Evolutionary conservation across 2,888 invertebrate genomes (phyloP).

Genomic region (Acholoe squamosa): DNA sequence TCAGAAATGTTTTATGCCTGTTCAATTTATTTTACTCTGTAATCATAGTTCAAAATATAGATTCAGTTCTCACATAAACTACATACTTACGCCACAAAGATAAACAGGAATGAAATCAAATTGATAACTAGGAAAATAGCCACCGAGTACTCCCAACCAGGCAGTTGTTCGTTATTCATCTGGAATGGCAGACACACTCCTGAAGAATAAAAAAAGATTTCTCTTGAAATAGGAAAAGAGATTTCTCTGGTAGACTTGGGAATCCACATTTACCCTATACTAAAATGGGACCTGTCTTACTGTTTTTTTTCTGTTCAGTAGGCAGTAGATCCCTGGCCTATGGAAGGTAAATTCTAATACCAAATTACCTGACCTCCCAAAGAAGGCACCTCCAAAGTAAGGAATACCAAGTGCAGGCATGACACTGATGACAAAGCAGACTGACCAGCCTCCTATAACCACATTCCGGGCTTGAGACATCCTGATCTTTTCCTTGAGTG

Average conservation of each 20-base stretch:
- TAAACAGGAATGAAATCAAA: slow-evolving; percentile 82
- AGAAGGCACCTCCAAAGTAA: slow-evolving; percentile 80
- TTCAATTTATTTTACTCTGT: no score
- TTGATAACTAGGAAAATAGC: slow-evolving; percentile 85
- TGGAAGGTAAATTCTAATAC: no score
- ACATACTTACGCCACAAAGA: slow-evolving; percentile 36
- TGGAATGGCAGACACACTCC: slow-evolving; percentile 85
- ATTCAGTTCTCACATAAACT: neutral
- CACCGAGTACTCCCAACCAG: slow-evolving; percentile 85
- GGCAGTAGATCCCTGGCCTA: no score
- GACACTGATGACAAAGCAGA: slow-evolving; percentile 74
- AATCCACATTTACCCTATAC: no score
- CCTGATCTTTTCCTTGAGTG: slow-evolving; percentile 76
- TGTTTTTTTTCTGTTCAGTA: no score
- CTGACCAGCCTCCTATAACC: slow-evolving; percentile 76
- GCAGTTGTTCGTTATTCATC: slow-evolving; percentile 84
- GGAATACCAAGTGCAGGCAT: slow-evolving; percentile 74
- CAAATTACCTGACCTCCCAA: slow-evolving; percentile 61
- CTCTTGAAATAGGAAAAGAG: no score
- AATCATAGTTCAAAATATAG: no score
- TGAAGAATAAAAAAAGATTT: slow-evolving; percentile 70
- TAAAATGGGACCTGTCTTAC: no score
- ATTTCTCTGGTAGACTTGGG: no score
- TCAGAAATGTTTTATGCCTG: no score
- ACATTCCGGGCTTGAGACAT: slow-evolving; percentile 75